These are phyloP conservation scores for Eulemur macaco DNA, from an alignment of 2,113 vertebrate species.

Conservation along the genomic window DNA sequence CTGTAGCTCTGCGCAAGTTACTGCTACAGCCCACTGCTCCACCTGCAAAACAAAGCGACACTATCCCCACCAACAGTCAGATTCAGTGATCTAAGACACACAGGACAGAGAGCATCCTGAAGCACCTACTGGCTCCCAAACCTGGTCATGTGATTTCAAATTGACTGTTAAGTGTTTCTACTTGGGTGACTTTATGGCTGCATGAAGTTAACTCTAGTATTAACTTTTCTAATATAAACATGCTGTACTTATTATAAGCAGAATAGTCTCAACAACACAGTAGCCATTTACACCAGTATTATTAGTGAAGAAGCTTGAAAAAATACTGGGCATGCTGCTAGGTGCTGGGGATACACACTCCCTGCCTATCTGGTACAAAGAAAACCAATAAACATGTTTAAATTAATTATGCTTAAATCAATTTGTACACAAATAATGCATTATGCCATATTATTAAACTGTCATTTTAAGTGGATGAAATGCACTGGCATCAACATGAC, in stretches of 20 bases:
- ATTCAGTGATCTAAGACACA: not conserved
- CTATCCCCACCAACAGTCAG: not conserved
- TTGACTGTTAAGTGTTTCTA: not conserved
- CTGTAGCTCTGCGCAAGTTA: not conserved
- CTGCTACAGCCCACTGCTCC: not conserved
- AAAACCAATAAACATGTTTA: not conserved
- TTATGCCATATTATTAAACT: not conserved
- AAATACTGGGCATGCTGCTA: too few relatives aligned
- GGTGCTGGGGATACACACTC: too few relatives aligned
- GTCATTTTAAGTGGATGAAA: not conserved
- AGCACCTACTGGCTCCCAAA: not conserved
- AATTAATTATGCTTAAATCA: not conserved
- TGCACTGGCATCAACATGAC: not conserved
- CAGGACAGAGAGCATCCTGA: not conserved
- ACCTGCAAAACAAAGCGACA: not conserved
- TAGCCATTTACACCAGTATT: not conserved
- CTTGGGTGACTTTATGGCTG: not conserved
- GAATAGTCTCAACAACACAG: not conserved
- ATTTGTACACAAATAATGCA: not conserved
- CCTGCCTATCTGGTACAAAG: not conserved
- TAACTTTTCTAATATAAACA: not conserved
- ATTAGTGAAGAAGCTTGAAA: not conserved
- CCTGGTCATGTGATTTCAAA: not conserved
- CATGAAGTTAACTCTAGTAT: not conserved
- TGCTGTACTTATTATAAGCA: not conserved